These are phyloP conservation scores for Helicoverpa assulta DNA, from an alignment of 2,888 invertebrate species.

Conservation along the genomic window DNA sequence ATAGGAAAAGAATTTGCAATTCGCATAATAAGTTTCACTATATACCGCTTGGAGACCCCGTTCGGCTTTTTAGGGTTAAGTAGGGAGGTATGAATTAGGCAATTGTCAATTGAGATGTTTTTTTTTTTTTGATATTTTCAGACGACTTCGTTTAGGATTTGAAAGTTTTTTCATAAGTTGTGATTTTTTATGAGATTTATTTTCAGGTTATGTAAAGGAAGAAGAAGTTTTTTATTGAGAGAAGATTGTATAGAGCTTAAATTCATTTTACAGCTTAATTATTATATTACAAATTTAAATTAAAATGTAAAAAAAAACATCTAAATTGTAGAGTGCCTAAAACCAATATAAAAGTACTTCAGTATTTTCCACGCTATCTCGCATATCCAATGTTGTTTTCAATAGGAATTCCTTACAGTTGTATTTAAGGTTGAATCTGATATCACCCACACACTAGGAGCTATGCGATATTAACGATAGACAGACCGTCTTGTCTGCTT, in stretches of 20 bases:
- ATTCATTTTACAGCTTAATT: no score
- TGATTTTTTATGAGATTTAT: no score
- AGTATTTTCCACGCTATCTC: constrained; percentile 31
- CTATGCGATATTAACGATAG: constrained; percentile 68
- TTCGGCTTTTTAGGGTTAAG: constrained; percentile 50
- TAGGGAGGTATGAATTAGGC: constrained; percentile 32
- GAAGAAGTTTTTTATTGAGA: no score
- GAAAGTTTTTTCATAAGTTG: not conserved
- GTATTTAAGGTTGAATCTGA: constrained; percentile 52
- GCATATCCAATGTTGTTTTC: constrained; percentile 48
- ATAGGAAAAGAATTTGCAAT: constrained; percentile 76
- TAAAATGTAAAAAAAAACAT: no score
- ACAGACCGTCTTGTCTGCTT: constrained; percentile 62
- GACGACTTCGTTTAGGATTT: not conserved
- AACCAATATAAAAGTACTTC: constrained; percentile 41
- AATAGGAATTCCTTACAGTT: constrained; percentile 49
- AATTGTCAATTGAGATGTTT: constrained; percentile 17
- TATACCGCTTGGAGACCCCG: constrained; percentile 47
- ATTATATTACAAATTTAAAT: no score
- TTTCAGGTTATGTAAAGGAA: no score
- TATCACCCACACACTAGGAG: constrained; percentile 59
- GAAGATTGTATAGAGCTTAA: no score
- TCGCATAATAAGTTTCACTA: constrained; percentile 73
- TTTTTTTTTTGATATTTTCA: constrained; percentile 1
- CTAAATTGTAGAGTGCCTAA: constrained; percentile 2